These are phyloP conservation scores for Vulpes vulpes DNA, from an alignment of 2,113 vertebrate species.

Conservation along the genomic window DNA sequence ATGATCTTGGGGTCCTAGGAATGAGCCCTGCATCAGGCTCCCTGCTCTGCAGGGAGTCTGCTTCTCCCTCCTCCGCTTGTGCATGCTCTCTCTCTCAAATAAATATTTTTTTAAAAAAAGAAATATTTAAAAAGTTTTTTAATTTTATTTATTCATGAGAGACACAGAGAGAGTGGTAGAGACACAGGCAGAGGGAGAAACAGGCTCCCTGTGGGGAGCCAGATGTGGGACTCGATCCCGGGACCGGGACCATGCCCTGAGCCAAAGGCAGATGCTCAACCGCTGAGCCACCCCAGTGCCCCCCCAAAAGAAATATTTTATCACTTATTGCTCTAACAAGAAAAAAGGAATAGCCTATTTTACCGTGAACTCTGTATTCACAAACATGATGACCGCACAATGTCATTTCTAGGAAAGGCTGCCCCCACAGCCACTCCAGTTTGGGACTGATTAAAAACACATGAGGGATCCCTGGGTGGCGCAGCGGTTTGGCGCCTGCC, in stretches of 20 bases:
- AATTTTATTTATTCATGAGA: too few relatives aligned
- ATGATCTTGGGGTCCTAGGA: too few relatives aligned
- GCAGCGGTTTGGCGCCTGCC: too few relatives aligned
- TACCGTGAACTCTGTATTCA: not conserved
- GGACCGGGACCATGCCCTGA: too few relatives aligned
- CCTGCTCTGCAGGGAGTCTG: too few relatives aligned
- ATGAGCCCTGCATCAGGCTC: too few relatives aligned
- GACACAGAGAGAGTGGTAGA: too few relatives aligned
- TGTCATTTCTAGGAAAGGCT: not conserved
- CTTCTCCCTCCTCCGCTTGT: not conserved
- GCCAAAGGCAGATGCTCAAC: too few relatives aligned
- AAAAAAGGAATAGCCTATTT: constrained; percentile 18
- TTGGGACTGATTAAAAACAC: not conserved
- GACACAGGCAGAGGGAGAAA: too few relatives aligned
- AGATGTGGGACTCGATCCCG: too few relatives aligned
- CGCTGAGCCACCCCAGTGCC: too few relatives aligned
- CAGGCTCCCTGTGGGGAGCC: too few relatives aligned
- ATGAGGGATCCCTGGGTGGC: not conserved
- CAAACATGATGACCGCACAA: not conserved
- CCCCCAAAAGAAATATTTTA: not conserved
- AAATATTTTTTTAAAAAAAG: not conserved
- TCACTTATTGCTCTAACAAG: not conserved
- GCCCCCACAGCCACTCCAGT: not conserved
- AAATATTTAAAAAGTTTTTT: not conserved
- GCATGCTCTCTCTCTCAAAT: not conserved